These are phyloP conservation scores for Halichondria panicea DNA, from an alignment of 37 sponge, comb jelly and placozoan genomes.

Conservation along the genomic window DNA sequence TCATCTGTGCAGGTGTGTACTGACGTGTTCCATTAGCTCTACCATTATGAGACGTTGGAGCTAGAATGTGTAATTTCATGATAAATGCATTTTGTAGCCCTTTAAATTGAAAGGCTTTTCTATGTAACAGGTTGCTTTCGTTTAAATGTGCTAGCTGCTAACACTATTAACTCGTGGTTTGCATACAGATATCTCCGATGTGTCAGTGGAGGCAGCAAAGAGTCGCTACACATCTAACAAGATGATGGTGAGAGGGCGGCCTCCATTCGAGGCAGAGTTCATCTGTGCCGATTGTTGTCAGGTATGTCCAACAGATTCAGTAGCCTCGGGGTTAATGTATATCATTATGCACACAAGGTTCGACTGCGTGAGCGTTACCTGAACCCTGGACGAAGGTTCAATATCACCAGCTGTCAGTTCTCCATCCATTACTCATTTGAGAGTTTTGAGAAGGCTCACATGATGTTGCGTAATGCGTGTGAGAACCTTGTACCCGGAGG, in stretches of 20 bases:
- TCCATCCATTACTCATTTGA: constrained; percentile 97
- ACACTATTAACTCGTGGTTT: too few relatives aligned
- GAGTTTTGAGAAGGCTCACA: constrained; percentile 79
- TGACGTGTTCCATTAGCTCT: too few relatives aligned
- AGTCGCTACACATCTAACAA: constrained; percentile 34
- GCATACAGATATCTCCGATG: constrained; percentile 87
- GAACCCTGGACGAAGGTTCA: constrained; percentile 55
- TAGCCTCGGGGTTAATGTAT: too few relatives aligned
- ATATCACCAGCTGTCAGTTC: constrained; percentile 96
- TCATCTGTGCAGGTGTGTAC: constrained; percentile 85
- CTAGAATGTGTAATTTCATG: too few relatives aligned
- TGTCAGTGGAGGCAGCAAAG: constrained; percentile 66
- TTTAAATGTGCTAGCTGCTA: not conserved
- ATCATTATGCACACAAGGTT: too few relatives aligned
- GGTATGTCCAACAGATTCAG: too few relatives aligned
- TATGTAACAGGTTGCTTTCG: not conserved
- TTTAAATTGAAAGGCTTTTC: too few relatives aligned
- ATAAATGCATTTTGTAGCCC: not conserved
- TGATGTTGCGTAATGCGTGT: constrained; percentile 95
- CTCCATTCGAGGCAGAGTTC: constrained; percentile 81
- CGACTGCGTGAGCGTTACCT: constrained; percentile 47
- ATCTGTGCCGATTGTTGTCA: constrained; percentile 82
- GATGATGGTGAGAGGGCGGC: constrained; percentile 21
- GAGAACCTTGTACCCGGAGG: constrained; percentile 91
- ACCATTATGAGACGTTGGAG: too few relatives aligned